Base-by-base conservation (phyloP, 2,888 invertebrate genomes). In the Cephus pygmeus region DNA sequence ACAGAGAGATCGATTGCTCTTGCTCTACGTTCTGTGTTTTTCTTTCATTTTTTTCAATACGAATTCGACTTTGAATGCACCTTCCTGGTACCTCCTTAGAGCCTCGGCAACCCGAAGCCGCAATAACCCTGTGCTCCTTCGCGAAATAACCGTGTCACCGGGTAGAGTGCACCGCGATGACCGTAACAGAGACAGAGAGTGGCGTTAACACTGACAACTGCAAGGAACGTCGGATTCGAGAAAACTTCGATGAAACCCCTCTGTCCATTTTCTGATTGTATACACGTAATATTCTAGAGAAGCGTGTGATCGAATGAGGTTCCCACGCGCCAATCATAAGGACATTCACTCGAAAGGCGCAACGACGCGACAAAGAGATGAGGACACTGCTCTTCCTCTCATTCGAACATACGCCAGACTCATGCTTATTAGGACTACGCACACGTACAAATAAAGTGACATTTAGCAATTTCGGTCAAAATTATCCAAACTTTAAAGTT, bases 221-320 rank as follows among this genome's bases (percentile, higher is more conserved):
- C 69, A 69, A 69, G 69, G 69, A 15, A 15, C 40, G 40, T 40
- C 15, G 40, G 40, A 40, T 40, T 40, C 33, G 33, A 69, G 71
- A 3, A 11, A 35, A 75, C 36, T 56, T n/a, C 0, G 12, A 68
- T 69, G 76, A 82, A 84, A 88, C 84, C 86, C 82, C 87, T 90
- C 85, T 88, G 88, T 90, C 83, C 90, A 89, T 85, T 86, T 81
- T 84, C 76, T 84, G 87, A 83, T 86, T 82, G 84, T 56, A 81
- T 68, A 76, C 80, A 79, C 34, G 76, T 81, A 82, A 80, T 83
- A 82, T 40, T 83, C 81, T 83, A 85, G 79, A 33, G 34, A 69
- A 77, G 80, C 81, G 81, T 82, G 81, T 82, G 80, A 79, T 86
- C 83, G 79, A 82, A 84, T 80, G 81, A 83, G 80, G 76, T 40